Evolutionary conservation across 2,797 vertebrate species (phyloP).

Genomic region (Notolepis coatsorum): DNA sequence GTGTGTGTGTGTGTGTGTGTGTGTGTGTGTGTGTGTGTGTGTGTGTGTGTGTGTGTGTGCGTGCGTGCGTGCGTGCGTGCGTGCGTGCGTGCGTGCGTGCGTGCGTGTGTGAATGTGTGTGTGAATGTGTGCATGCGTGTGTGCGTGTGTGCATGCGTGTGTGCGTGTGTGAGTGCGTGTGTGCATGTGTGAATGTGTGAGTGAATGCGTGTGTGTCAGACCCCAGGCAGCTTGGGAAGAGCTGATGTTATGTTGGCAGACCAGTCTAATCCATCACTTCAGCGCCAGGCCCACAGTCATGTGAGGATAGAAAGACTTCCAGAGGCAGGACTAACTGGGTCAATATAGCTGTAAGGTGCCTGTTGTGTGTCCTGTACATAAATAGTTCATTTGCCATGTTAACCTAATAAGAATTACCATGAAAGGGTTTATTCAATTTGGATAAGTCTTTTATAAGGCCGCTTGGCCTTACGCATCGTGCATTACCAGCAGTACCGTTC

Average conservation of each 20-base stretch:
- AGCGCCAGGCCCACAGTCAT: conserved; percentile 50
- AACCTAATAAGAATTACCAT: no score
- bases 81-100: no score
- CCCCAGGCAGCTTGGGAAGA: conserved; percentile 34
- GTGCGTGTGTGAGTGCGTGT: background rate
- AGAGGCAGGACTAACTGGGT: conserved; percentile 9
- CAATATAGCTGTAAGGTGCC: no score
- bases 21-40: conserved; percentile 27
- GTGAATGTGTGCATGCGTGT: background rate
- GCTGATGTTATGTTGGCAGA: conserved; percentile 72
- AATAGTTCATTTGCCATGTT: no score
- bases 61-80: no score
- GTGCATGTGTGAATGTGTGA: no score
- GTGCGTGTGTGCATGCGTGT: conserved; percentile 25
- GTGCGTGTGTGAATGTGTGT: conserved; percentile 23
- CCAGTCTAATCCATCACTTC: conserved; percentile 63
- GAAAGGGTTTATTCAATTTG: no score
- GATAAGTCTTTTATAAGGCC: no score
- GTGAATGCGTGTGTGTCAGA: no score
- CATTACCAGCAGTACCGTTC: conserved; percentile 43
- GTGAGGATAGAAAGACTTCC: conserved; percentile 44
- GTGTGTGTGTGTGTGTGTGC: background rate
- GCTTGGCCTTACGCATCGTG: conserved; percentile 46
- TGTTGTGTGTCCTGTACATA: no score
- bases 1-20: background rate